Conservation (phyloP, 1,140 invertebrate genomes). For the Argopecten irradians region DNA sequence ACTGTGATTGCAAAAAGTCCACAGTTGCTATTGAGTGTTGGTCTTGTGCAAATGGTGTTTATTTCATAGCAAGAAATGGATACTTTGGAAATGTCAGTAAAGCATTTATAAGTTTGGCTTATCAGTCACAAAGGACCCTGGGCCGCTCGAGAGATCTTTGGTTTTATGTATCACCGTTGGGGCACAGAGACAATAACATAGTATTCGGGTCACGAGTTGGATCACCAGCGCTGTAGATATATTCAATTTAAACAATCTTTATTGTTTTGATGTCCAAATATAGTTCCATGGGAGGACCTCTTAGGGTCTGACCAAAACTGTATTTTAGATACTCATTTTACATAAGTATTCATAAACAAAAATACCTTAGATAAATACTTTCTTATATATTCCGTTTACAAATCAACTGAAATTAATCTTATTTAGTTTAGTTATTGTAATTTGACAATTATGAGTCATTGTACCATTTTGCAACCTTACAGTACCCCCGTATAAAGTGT, state of each 20-base stretch:
- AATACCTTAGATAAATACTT: not conserved
- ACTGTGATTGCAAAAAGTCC: not conserved
- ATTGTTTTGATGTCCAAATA: slow-evolving; percentile 3
- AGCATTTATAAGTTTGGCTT: slow-evolving; percentile 8
- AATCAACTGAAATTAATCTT: not conserved
- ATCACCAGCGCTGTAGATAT: not conserved
- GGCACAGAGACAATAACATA: not conserved
- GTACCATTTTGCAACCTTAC: not conserved
- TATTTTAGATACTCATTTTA: not conserved
- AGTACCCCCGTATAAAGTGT: not conserved
- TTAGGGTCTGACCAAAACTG: not conserved
- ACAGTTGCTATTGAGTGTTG: not conserved
- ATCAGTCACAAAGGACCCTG: not conserved
- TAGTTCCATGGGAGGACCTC: not conserved
- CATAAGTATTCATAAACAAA: not conserved
- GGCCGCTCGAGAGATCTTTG: not conserved
- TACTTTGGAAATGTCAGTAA: slow-evolving; percentile 1
- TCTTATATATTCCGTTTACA: not conserved
- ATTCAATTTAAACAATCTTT: not conserved
- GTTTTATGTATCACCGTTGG: slow-evolving; percentile 1
- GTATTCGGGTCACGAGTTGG: not conserved
- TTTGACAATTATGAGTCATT: not conserved
- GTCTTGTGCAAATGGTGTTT: not conserved
- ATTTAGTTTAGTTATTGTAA: not conserved
- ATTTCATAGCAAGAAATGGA: slow-evolving; percentile 18